A percentile compares a stretch with the other conserved stretches of the same genome.
phyloP scores from a whole-genome alignment of 2,888 invertebrate species.

The Dromius quadrimaculatus region DNA sequence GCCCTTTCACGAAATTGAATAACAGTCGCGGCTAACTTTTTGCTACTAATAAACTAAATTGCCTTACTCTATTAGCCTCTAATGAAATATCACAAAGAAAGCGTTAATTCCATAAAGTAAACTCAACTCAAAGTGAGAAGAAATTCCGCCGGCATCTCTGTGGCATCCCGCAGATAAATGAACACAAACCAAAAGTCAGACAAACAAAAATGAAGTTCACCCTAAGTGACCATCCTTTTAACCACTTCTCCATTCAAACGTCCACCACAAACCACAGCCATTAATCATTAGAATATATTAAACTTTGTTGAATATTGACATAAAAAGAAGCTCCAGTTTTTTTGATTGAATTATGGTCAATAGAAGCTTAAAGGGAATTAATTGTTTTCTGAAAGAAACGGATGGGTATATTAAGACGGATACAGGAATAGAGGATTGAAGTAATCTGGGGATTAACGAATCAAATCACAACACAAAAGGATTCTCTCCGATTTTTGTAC shows the following conservation, averaged over 20 bases:
- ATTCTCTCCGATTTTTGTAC: no score
- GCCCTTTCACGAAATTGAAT: no score
- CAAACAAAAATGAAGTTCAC: slow-evolving; percentile 1
- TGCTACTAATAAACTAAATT: no score
- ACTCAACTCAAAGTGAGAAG: no score
- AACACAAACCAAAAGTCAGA: slow-evolving; percentile 5
- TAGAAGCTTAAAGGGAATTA: slow-evolving; percentile 12
- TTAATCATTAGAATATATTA: background rate
- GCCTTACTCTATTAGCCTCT: no score
- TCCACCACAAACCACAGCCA: background rate
- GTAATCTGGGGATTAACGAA: slow-evolving; percentile 10
- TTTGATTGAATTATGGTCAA: slow-evolving; percentile 34
- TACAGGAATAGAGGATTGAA: slow-evolving; percentile 19
- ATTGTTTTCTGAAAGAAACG: slow-evolving; percentile 29
- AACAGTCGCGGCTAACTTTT: no score
- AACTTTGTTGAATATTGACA: background rate
- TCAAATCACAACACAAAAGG: slow-evolving; percentile 6
- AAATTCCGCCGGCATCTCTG: background rate
- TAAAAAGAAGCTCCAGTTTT: slow-evolving; percentile 6
- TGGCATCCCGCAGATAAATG: slow-evolving; percentile 1
- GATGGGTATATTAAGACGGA: slow-evolving; percentile 31
- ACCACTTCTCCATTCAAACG: no score
- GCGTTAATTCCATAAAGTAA: background rate
- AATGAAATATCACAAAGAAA: background rate
- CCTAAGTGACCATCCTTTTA: background rate